Conservation (phyloP, 2,888 invertebrate genomes). For the Rhagonycha lutea region DNA sequence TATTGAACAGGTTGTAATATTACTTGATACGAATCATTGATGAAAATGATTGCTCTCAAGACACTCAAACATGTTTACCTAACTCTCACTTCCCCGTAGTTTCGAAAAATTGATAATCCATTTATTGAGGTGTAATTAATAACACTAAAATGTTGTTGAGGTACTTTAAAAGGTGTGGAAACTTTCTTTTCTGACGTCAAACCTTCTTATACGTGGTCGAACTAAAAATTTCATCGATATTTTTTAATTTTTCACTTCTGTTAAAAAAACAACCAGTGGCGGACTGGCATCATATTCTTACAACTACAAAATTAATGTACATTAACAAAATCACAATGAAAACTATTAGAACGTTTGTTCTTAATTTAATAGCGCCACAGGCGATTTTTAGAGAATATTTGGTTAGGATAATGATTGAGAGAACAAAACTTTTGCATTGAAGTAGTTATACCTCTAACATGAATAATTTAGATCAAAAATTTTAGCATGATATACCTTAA, state of each 20-base stretch:
- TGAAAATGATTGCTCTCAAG: neutral
- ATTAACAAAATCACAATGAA: no score
- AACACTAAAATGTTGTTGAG: neutral
- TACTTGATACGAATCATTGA: neutral
- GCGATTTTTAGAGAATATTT: no score
- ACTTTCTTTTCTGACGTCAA: neutral
- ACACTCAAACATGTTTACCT: neutral
- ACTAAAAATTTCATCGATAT: neutral
- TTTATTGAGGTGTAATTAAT: neutral
- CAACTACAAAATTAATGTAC: no score
- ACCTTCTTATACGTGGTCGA: neutral
- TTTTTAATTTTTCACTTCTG: neutral
- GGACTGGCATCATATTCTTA: no score
- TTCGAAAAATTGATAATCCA: neutral
- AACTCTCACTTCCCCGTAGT: neutral
- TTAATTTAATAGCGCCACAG: no score
- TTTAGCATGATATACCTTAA: no score
- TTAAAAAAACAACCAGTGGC: no score
- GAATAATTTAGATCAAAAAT: no score
- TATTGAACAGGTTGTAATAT: neutral
- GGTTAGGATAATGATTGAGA: no score
- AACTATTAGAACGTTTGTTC: no score
- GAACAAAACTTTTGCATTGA: no score
- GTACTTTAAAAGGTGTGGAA: neutral
- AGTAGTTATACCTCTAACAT: no score